Conservation (phyloP, 1,140 invertebrate genomes). For the Leptinotarsa defecta region DNA sequence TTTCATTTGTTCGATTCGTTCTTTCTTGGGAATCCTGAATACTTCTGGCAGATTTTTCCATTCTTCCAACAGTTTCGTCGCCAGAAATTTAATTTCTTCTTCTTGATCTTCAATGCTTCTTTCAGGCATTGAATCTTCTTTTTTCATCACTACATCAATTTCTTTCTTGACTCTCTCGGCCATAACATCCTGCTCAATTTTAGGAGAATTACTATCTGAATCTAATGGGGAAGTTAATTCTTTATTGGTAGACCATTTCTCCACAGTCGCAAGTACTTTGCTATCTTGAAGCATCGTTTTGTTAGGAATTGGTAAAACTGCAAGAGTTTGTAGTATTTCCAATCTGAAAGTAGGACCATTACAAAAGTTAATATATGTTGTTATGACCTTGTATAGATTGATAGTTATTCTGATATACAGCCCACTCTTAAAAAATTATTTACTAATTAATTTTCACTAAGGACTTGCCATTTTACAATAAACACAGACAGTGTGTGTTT, state of each 20-base stretch:
- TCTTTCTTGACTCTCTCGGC: conserved; percentile 28
- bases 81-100: conserved; percentile 58
- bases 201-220: conserved; percentile 47
- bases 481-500: no score
- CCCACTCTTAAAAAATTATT: no score
- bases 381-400: no score
- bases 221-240: conserved; percentile 57
- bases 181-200: conserved; percentile 41
- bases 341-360: conserved; percentile 60
- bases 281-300: conserved; percentile 91
- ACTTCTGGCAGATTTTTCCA: conserved; percentile 83
- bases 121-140: conserved; percentile 25
- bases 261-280: conserved; percentile 81
- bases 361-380: no score
- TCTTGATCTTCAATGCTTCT: conserved; percentile 46
- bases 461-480: no score
- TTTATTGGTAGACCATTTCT: conserved; percentile 72
- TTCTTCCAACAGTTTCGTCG: conserved; percentile 68
- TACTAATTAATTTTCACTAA: no score
- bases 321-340: conserved; percentile 79
- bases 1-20: conserved; percentile 89
- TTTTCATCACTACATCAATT: conserved; percentile 22
- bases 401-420: no score
- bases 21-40: conserved; percentile 95
- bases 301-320: conserved; percentile 86